Percentiles rank a stretch among this genome's conserved stretches.
These are phyloP conservation scores for Nomia melanderi DNA, from an alignment of 1,140 invertebrate species.

Conservation along the genomic window DNA sequence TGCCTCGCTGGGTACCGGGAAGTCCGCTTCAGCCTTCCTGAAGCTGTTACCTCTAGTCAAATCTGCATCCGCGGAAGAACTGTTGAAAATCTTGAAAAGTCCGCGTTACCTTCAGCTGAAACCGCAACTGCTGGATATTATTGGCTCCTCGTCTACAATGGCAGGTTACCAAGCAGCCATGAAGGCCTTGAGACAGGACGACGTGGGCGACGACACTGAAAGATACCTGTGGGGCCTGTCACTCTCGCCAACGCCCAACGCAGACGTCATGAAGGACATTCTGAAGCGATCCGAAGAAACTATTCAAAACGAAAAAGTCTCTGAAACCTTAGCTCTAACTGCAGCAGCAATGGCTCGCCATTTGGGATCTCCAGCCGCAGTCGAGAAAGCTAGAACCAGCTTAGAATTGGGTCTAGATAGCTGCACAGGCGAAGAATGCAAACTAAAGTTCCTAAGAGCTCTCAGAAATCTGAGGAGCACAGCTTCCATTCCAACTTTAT, in stretches of 20 bases:
- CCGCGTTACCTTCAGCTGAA: slow-evolving; percentile 76
- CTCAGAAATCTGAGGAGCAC: slow-evolving; percentile 85
- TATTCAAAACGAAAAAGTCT: slow-evolving; percentile 82
- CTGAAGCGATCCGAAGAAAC: slow-evolving; percentile 79
- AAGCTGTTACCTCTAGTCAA: slow-evolving; percentile 84
- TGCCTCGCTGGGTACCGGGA: slow-evolving; percentile 83
- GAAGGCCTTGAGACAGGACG: slow-evolving; percentile 83
- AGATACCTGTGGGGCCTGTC: slow-evolving; percentile 88
- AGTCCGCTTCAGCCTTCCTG: slow-evolving; percentile 84
- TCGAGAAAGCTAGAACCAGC: slow-evolving; percentile 80
- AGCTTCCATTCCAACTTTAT: slow-evolving; percentile 82
- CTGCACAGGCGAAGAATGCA: slow-evolving; percentile 82
- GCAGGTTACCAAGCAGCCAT: slow-evolving; percentile 86
- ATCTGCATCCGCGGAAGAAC: slow-evolving; percentile 82
- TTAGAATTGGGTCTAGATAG: slow-evolving; percentile 80
- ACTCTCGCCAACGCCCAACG: slow-evolving; percentile 78
- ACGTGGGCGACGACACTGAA: slow-evolving; percentile 84
- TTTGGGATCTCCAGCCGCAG: slow-evolving; percentile 60
- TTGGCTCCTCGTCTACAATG: slow-evolving; percentile 86
- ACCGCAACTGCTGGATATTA: slow-evolving; percentile 85
- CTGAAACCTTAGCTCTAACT: slow-evolving; percentile 85
- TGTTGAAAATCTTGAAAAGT: slow-evolving; percentile 83
- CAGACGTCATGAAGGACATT: slow-evolving; percentile 84
- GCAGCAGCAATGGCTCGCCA: slow-evolving; percentile 84
- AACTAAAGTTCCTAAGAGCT: slow-evolving; percentile 84